Conservation (phyloP, 2,797 vertebrate genomes). For the Delichon dasypus region DNA sequence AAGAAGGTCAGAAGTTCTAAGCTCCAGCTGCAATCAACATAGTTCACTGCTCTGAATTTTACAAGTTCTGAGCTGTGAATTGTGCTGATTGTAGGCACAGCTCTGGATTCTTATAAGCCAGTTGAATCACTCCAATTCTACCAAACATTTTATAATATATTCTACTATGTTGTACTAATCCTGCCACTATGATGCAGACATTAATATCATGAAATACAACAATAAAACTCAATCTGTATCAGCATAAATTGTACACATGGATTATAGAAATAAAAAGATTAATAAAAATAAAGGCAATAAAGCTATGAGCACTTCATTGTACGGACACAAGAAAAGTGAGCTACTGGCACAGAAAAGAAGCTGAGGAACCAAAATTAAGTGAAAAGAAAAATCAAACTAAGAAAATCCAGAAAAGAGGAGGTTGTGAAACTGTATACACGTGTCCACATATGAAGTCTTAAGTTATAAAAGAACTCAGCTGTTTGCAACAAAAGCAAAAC, state of each 20-base stretch:
- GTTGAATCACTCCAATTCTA: constrained; percentile 33
- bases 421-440: background rate
- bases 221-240: constrained; percentile 55
- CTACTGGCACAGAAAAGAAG: background rate
- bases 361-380: background rate
- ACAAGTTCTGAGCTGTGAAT: constrained; percentile 44
- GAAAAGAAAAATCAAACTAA: background rate
- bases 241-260: constrained; percentile 30
- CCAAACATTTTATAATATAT: constrained; percentile 24
- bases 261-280: background rate
- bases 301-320: background rate
- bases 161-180: constrained; percentile 42
- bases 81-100: constrained; percentile 45
- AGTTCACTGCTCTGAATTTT: constrained; percentile 55
- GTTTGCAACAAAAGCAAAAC: background rate
- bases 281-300: background rate
- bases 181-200: constrained; percentile 43
- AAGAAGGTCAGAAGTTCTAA: constrained; percentile 55
- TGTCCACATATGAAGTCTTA: background rate
- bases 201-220: constrained; percentile 55
- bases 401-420: background rate
- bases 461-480: background rate
- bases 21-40: constrained; percentile 47
- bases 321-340: background rate
- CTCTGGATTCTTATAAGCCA: constrained; percentile 39